Conservation (phyloP, 2,113 vertebrate species). For the Noturus placidus region DNA sequence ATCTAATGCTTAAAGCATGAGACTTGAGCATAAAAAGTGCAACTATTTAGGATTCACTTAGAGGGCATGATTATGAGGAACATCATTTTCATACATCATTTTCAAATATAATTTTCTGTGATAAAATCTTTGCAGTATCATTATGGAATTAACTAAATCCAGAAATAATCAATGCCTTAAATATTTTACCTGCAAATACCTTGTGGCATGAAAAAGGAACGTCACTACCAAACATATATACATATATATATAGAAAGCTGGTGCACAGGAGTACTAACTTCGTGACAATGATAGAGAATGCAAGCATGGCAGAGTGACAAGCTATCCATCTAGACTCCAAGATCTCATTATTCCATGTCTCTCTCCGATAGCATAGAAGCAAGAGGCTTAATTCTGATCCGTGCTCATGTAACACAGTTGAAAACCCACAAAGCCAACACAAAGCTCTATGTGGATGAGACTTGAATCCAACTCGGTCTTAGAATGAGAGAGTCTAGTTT, state of each 20-base stretch:
- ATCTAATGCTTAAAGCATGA: not conserved
- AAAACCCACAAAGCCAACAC: not conserved
- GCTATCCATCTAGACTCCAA: slow-evolving; percentile 69
- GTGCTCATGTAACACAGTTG: not conserved
- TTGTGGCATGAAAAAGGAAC: not conserved
- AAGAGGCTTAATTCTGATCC: slow-evolving; percentile 20
- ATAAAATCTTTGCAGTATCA: not conserved
- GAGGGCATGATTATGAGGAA: not conserved
- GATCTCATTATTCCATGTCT: slow-evolving; percentile 59
- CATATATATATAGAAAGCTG: slow-evolving; percentile 21
- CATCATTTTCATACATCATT: not conserved
- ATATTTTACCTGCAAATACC: not conserved
- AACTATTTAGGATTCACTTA: not conserved
- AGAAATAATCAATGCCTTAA: not conserved
- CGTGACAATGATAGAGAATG: slow-evolving; percentile 69
- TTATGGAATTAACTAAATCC: not conserved
- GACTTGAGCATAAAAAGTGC: not conserved
- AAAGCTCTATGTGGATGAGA: not conserved
- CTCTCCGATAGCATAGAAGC: not conserved
- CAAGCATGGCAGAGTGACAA: slow-evolving; percentile 64
- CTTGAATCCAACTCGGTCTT: not conserved
- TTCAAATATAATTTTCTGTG: not conserved
- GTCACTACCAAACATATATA: not conserved
- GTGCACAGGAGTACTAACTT: not conserved
- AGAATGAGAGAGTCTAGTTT: not conserved